Conservation (phyloP, 2,888 invertebrate species). For the Hyposoter dolosus region DNA sequence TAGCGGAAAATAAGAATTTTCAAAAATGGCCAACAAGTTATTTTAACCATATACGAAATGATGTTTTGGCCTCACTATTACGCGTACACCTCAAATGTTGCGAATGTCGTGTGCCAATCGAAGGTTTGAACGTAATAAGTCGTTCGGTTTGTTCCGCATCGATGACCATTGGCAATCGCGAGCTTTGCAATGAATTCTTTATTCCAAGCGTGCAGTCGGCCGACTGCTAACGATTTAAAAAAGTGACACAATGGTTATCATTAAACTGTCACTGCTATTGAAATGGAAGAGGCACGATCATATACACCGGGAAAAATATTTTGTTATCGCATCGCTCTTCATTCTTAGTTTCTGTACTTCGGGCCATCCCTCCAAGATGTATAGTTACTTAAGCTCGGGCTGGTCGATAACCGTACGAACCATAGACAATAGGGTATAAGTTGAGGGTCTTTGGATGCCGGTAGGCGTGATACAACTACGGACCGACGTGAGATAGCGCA, state of each 20-base stretch:
- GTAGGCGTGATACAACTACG: conserved; percentile 79
- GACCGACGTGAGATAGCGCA: conserved; percentile 75
- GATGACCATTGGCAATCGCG: not conserved
- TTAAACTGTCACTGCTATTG: conserved; percentile 25
- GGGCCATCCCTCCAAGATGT: conserved; percentile 42
- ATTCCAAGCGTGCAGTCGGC: not conserved
- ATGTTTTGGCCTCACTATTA: too few relatives aligned
- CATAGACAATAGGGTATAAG: conserved; percentile 73
- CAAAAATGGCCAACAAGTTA: too few relatives aligned
- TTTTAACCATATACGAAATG: too few relatives aligned
- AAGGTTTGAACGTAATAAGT: not conserved
- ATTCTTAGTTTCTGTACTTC: conserved; percentile 17
- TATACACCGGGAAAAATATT: conserved; percentile 27
- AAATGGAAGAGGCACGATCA: not conserved
- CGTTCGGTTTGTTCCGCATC: not conserved
- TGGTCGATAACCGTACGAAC: conserved; percentile 52
- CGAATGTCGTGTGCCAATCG: not conserved
- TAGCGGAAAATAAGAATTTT: too few relatives aligned
- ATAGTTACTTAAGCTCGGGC: conserved; percentile 40
- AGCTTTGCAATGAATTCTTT: not conserved
- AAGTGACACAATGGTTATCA: conserved; percentile 1
- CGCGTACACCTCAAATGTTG: too few relatives aligned
- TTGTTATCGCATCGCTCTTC: conserved; percentile 44
- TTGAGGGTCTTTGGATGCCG: conserved; percentile 68
- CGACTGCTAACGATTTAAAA: conserved; percentile 19